Evolutionary conservation across 2,888 invertebrate species (phyloP), one percentile per base, ranked within the genome.

Genomic region (Carterocephalus palaemon): DNA sequence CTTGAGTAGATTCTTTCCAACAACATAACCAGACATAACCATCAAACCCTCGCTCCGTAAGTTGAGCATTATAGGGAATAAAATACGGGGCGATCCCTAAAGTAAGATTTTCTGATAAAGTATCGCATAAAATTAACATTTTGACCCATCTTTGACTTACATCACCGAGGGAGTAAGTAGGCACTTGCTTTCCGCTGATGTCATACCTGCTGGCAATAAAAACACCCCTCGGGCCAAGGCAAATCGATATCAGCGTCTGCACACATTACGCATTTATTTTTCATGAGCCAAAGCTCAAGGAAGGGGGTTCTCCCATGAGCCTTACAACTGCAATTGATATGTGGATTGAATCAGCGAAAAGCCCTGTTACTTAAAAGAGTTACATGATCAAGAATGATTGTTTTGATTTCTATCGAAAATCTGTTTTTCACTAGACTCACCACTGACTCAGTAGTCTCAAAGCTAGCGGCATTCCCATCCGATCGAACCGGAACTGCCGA

Each of bases 231-330:
- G 64, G 54, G 54, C 50, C 59, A 65, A 60, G 65, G 64, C 65
- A 64, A 75, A 80, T 80, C 80, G 78, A 81, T 79, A 69, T 58
- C 51, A 62, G 61, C 69, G 62, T 33, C 33, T 34, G 60, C 37
- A 62, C 62, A 69, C 70, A 74, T 81, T 77, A 79, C 71, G 72
- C 71, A 80, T 82, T 81, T 82, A 84, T 78, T n/a, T n/a, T n/a
- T n/a, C n/a, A n/a, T n/a, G n/a, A n/a, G n/a, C n/a, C n/a, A n/a
- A n/a, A n/a, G n/a, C n/a, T n/a, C n/a, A n/a, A n/a, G n/a, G n/a
- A n/a, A n/a, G n/a, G n/a, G n/a, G n/a, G n/a, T n/a, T n/a, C n/a
- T n/a, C n/a, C n/a, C n/a, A n/a, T n/a, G n/a, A n/a, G n/a, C n/a
- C n/a, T n/a, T n/a, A n/a, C n/a, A n/a, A n/a, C n/a, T n/a, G n/a